Evolutionary conservation across 2,797 vertebrate genomes (phyloP), one percentile per base, ranked within the genome.

Genomic region (Chromobotia macracanthus): DNA sequence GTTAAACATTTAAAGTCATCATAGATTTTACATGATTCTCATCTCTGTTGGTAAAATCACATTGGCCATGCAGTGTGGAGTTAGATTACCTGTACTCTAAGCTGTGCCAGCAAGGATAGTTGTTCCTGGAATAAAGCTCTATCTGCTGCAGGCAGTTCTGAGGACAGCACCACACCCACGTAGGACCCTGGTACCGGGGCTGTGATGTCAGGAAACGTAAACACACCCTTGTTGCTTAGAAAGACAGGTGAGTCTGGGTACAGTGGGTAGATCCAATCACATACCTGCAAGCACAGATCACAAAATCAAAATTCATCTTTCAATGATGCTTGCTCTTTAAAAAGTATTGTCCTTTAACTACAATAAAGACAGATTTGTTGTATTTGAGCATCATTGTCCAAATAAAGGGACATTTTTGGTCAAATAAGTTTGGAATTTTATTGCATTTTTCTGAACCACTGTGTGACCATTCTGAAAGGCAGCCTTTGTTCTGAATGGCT

Each of bases 171-270:
- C 0, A 99, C 92, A 28, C 97, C 97, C 8, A 96, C 94, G 0
- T 93, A 97, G 79, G 94, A 95, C 35, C 96, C 96, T 0, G 95
- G 93, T 0, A 88, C 74, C 75, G 92, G 90, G 3, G 95, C 90
- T 90, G 94, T 91, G 1, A 91, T 88, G 87, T 99, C 95, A 0
- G 96, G 96, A 82, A 99, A 97, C 95, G 98, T 99, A 90, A 95
- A 99, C 88, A 97, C 95, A 60, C 97, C 97, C 0, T 91, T 95
- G 82, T 86, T 95, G 53, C 96, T 96, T 82, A 96, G 90, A 21
- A 99, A 93, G 82, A 98, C 95, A 0, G 97, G 97, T 55, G 95
- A 96, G 79, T 96, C 93, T 58, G 89, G 68, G 23, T 91, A 90
- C 50, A 99, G 93, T 1, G 95, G 94, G 86, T 96, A 97, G 15